phyloP scores from a whole-genome alignment of 2,113 vertebrate species.

The Chlamydotis undulata region DNA sequence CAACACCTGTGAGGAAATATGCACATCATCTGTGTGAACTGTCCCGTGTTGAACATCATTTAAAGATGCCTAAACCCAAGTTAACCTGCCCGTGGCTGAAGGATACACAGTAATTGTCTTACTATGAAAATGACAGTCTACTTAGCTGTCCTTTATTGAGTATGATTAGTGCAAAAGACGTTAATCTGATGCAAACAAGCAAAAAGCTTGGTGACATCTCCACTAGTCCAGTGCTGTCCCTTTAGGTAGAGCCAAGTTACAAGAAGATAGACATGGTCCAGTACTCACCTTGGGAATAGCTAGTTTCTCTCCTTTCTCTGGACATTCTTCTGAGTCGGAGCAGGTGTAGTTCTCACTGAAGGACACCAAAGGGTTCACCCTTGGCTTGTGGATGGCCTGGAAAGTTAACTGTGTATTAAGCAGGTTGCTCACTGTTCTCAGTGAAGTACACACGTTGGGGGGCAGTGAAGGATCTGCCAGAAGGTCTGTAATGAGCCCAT shows the following conservation, averaged over 20 bases:
- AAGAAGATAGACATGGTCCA: not conserved
- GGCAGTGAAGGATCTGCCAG: slow-evolving; percentile 93
- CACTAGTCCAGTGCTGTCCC: not conserved
- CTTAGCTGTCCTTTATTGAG: not conserved
- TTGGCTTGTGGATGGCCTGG: slow-evolving; percentile 89
- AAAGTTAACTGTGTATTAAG: slow-evolving; percentile 94
- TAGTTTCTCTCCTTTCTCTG: slow-evolving; percentile 90
- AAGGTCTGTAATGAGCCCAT: slow-evolving; percentile 94
- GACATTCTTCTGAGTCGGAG: slow-evolving; percentile 91
- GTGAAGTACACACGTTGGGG: slow-evolving; percentile 90
- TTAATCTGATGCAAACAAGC: not conserved
- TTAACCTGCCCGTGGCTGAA: not conserved
- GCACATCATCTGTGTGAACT: not conserved
- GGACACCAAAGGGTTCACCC: slow-evolving; percentile 81
- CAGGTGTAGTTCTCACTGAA: slow-evolving; percentile 87
- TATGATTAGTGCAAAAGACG: not conserved
- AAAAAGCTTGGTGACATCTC: not conserved
- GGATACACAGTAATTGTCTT: not conserved
- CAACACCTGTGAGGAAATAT: not conserved
- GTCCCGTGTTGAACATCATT: not conserved
- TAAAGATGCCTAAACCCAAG: not conserved
- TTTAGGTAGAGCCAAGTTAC: not conserved
- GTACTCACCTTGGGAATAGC: slow-evolving; percentile 88
- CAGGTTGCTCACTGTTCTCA: slow-evolving; percentile 94
- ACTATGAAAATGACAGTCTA: not conserved